Percentiles rank a stretch among this genome's conserved stretches.
Conservation (phyloP, 92 coral and sea anemone genomes). For the Diadumene lineata region DNA sequence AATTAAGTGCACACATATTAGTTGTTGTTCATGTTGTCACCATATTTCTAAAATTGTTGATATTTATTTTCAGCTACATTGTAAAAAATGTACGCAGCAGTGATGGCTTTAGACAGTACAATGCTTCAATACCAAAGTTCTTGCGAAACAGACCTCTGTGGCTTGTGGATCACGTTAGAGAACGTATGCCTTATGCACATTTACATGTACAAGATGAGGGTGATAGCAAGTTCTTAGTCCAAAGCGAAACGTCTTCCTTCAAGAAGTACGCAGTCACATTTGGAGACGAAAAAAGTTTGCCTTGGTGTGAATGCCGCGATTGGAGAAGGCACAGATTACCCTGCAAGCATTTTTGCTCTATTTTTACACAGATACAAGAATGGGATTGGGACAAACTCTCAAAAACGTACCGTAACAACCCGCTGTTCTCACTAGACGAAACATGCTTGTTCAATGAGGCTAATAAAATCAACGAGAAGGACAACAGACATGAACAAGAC, state of each 20-base stretch:
- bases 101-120: conserved; percentile 31
- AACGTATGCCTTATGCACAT: too few species aligned
- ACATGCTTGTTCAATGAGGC: too few species aligned
- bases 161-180: too few species aligned
- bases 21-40: neutral
- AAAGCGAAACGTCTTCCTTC: neutral
- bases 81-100: conserved; percentile 24
- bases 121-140: conserved; percentile 21
- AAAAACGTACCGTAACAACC: too few species aligned
- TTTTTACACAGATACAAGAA: conserved; percentile 7
- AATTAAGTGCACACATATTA: conserved; percentile 4
- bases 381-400: neutral
- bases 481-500: too few species aligned
- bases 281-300: conserved; percentile 19
- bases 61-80: conserved; percentile 11
- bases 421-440: too few species aligned
- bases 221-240: conserved; percentile 10
- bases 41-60: too few species aligned
- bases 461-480: too few species aligned
- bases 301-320: conserved; percentile 34
- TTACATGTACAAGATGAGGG: too few species aligned
- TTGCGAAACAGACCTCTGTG: conserved; percentile 21
- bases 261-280: conserved; percentile 27
- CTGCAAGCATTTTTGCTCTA: conserved; percentile 45
- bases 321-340: conserved; percentile 31